Evolutionary conservation across 2,113 vertebrate species (phyloP), one percentile per base, ranked within the genome.

Genomic region (Phaethon lepturus): DNA sequence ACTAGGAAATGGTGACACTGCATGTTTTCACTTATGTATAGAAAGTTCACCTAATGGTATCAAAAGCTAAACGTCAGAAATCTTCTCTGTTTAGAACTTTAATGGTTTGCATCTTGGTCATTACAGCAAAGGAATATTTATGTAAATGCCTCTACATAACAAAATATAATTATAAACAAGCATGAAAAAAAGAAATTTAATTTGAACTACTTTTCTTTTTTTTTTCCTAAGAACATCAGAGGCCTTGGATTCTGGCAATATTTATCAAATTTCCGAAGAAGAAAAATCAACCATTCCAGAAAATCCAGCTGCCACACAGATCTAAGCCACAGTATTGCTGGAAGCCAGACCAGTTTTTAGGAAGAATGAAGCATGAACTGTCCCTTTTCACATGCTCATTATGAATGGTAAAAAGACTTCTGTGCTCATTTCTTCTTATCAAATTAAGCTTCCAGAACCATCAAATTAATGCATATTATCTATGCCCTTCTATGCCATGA

Each of bases 371-470:
- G 77, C 45, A 62, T 3, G 13, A 75, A 64, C 31, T 29, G 14
- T 74, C 73, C 17, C 44, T 72, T 83, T 63, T 82, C 71, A 69
- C 50, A 38, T 63, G 60, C 33, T 44, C 13, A 29, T 64, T 69
- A 78, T 26, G 11, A 60, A 72, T 55, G 22, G 62, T 42, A 71
- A 58, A 53, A 74, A 62, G 23, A 44, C 15, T 77, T 90, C 63
- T 40, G 44, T 72, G n/a, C 33, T 86, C 11, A 33, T 81, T 93
- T 92, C 62, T 74, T 81, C 58, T 80, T 63, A 77, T 77, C 80
- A 91, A 89, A 84, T 95, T 87, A 92, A 60, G 44, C 76, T 92
- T 68, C 81, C 55, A 85, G 68, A 29, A 35, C 50, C 73, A 87
- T 69, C 88, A 49, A 93, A 89, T 87, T 49, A 80, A 66, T 69